phyloP scores from a whole-genome alignment of 1,140 invertebrate genomes.

The Apis laboriosa region DNA sequence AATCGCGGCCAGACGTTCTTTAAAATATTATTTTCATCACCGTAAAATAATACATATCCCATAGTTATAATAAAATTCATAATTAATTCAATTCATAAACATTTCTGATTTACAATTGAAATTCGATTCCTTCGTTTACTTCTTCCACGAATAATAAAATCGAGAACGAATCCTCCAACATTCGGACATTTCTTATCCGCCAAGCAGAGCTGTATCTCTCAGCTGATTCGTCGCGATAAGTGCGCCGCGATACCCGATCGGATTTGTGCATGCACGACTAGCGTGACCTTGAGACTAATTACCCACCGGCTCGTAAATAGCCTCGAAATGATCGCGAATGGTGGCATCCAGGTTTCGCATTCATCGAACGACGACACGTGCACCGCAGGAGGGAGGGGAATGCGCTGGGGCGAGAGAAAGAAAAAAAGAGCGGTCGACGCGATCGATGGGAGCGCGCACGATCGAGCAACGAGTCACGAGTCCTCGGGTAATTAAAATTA shows the following conservation, averaged over 20 bases:
- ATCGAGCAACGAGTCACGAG: neutral
- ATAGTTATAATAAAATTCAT: no score
- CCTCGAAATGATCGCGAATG: conserved; percentile 17
- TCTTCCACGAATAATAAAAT: no score
- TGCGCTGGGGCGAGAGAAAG: neutral
- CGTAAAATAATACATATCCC: no score
- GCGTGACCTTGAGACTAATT: conserved; percentile 48
- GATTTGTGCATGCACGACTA: conserved; percentile 21
- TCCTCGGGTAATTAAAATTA: neutral
- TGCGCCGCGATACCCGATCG: conserved; percentile 20
- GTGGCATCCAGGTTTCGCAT: conserved; percentile 37
- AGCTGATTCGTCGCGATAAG: conserved; percentile 31
- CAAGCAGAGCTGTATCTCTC: neutral
- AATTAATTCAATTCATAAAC: no score
- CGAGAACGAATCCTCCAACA: no score
- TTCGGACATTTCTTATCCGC: neutral
- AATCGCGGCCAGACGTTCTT: no score
- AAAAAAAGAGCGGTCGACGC: neutral
- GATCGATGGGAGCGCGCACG: neutral
- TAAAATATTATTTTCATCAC: no score
- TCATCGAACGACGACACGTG: conserved; percentile 5
- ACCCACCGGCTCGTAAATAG: conserved; percentile 36
- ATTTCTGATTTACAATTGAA: no score
- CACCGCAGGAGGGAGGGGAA: neutral
- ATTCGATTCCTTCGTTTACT: no score